Percentiles rank a stretch among this genome's conserved stretches.
Evolutionary conservation across 2,888 invertebrate species (phyloP).

Genomic region (Drosophila demipolita): DNA sequence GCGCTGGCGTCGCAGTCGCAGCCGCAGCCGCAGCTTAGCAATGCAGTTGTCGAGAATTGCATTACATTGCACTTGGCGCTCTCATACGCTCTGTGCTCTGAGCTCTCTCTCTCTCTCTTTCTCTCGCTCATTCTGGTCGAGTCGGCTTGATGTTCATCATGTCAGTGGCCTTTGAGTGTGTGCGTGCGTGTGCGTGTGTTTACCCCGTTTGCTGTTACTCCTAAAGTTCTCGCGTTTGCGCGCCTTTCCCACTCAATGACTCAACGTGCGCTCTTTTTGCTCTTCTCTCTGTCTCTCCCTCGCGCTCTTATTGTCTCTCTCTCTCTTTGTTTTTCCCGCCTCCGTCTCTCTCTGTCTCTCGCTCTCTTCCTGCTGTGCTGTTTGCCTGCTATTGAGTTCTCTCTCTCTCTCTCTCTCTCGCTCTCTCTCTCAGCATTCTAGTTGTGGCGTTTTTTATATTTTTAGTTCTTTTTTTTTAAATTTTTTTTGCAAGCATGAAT

Average conservation of each 20-base stretch:
- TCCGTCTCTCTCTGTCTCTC: conserved; percentile 27
- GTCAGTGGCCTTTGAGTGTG: conserved; percentile 27
- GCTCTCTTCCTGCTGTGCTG: conserved; percentile 10
- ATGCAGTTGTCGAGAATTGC: conserved; percentile 57
- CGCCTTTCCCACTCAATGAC: conserved; percentile 61
- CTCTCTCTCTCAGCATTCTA: conserved; percentile 64
- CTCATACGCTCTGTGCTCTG: conserved; percentile 27
- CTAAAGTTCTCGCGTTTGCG: conserved; percentile 79
- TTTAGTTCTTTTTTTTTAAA: conserved; percentile 17
- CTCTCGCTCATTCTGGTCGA: conserved; percentile 21
- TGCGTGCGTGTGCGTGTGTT: conserved; percentile 29
- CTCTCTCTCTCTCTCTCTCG: conserved; percentile 29
- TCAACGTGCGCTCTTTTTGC: conserved; percentile 52
- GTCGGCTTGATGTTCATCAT: conserved; percentile 25
- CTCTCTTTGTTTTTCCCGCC: conserved; percentile 20
- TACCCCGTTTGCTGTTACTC: conserved; percentile 66
- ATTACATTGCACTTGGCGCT: conserved; percentile 57
- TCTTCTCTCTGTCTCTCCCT: conserved; percentile 21
- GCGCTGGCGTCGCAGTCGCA: conserved; percentile 70
- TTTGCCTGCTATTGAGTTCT: conserved; percentile 8
- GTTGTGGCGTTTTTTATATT: conserved; percentile 35
- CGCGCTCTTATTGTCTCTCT: conserved; percentile 17
- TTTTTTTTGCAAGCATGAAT: conserved; percentile 66
- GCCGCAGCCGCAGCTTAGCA: conserved; percentile 40
- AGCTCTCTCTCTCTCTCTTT: conserved; percentile 16